Evolutionary conservation across 2,113 vertebrate genomes (phyloP).

Genomic region (Tretioscincus oriximinensis): DNA sequence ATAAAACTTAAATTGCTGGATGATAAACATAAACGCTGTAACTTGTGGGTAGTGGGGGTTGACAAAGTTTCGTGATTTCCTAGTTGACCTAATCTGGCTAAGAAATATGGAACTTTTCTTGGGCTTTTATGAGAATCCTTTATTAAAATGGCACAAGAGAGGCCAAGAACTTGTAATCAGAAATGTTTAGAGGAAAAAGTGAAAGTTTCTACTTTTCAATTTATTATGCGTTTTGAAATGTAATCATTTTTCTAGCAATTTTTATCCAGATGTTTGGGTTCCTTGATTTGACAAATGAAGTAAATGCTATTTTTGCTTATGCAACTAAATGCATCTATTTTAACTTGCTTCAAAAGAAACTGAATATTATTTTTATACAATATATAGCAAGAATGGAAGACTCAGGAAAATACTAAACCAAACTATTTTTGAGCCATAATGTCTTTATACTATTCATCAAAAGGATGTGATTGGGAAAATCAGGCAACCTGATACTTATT

Average conservation of each 20-base stretch:
- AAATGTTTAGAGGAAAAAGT: slow-evolving; percentile 24
- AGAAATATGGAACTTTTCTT: slow-evolving; percentile 8
- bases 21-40: slow-evolving; percentile 3
- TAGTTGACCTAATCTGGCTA: slow-evolving; percentile 30
- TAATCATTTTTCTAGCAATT: slow-evolving; percentile 29
- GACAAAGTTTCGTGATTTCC: slow-evolving; percentile 53
- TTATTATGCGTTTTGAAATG: slow-evolving; percentile 18
- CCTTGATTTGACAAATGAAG: slow-evolving; percentile 33
- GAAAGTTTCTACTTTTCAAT: slow-evolving; percentile 34
- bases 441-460: slow-evolving; percentile 46
- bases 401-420: slow-evolving; percentile 74
- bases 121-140: slow-evolving; percentile 23
- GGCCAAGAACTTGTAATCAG: background rate
- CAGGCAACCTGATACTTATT: slow-evolving; percentile 7
- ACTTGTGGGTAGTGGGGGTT: slow-evolving; percentile 1
- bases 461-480: slow-evolving; percentile 37
- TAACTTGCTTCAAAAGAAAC: slow-evolving; percentile 19
- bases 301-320: slow-evolving; percentile 21
- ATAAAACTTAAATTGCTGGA: slow-evolving; percentile 19
- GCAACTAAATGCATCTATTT: slow-evolving; percentile 17
- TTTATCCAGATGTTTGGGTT: slow-evolving; percentile 17
- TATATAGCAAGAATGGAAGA: slow-evolving; percentile 57
- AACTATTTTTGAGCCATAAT: slow-evolving; percentile 46
- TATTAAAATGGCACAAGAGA: slow-evolving; percentile 14
- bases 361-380: slow-evolving; percentile 25